Evolutionary conservation across 2,888 invertebrate genomes (phyloP), one percentile per base, ranked within the genome.

Genomic region (Mythimna impura): DNA sequence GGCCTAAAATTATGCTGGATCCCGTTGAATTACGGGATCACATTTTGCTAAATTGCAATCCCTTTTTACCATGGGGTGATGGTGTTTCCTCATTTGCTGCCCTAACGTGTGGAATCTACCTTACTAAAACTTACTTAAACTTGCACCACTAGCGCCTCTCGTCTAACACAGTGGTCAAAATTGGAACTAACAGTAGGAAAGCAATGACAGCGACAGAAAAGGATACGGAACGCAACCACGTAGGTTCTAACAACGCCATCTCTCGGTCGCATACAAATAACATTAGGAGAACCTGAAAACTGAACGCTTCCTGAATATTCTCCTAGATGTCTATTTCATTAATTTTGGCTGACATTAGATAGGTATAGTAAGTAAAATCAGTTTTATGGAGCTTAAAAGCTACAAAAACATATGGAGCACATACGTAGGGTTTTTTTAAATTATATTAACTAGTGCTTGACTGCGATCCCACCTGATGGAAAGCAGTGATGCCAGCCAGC

Each of bases 301-400:
- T 70, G 5, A 2, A 10, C 2, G 55, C 10, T 80, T 73, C 58
- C 61, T 30, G 50, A 22, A 10, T 36, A 8, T 4, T 30, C n/a
- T 25, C 22, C 67, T 77, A 80, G 80, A 80, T 80, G 80, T 65
- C 80, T 62, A 12, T 66, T 0, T 9, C 12, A 43, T 10, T 12
- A 52, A 34, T 40, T 52, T 71, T 0, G 2, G 36, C 30, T 54
- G 2, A 0, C 12, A 34, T 47, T 52, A 7, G 8, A 20, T n/a
- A 1, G 8, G 2, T n/a, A 52, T 52, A 9, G n/a, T 20, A 50
- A 20, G 50, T 4, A 50, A 20, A 20, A 20, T 3, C 5, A 6
- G 17, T 20, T 47, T 47, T 50, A 50, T 20, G 20, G 20, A 50
- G 4, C 43, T 10, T 47, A 47, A 47, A 6, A 47, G 47, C 17